These are phyloP conservation scores for Myzus persicae DNA, from an alignment of 1,140 invertebrate genomes.

Conservation along the genomic window DNA sequence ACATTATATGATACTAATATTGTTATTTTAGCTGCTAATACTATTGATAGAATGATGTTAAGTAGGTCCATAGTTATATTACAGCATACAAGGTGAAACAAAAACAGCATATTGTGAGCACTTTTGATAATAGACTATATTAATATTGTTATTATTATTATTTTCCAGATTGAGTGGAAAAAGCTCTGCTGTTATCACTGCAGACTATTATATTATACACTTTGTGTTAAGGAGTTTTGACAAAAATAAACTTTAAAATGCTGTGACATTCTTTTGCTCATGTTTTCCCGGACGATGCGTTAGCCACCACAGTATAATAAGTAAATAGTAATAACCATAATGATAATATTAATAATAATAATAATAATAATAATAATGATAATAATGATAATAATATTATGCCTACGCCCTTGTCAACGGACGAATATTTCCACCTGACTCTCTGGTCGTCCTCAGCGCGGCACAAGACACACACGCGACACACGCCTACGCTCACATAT, in stretches of 20 bases:
- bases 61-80: too few relatives aligned
- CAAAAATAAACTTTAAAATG: not conserved
- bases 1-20: too few relatives aligned
- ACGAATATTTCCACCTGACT: not conserved
- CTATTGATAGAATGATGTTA: too few relatives aligned
- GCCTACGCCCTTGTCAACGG: too few relatives aligned
- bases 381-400: too few relatives aligned
- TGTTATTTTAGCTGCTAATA: too few relatives aligned
- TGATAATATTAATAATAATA: too few relatives aligned
- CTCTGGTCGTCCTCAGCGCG: not conserved
- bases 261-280: too few relatives aligned
- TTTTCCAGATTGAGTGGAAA: not conserved
- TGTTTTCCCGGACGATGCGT: not conserved
- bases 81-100: not conserved
- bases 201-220: not conserved
- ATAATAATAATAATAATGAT: too few relatives aligned
- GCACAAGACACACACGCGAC: not conserved
- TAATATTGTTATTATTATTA: not conserved
- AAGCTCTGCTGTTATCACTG: too few relatives aligned
- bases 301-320: too few relatives aligned
- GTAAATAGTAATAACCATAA: too few relatives aligned
- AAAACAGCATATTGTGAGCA: not conserved
- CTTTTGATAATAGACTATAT: not conserved
- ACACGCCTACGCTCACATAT: not conserved
- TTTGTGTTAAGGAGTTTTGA: not conserved